Percentiles rank a stretch among this genome's conserved stretches.
phyloP scores from a whole-genome alignment of 1,140 invertebrate species.

The Eufriesea mexicana region DNA sequence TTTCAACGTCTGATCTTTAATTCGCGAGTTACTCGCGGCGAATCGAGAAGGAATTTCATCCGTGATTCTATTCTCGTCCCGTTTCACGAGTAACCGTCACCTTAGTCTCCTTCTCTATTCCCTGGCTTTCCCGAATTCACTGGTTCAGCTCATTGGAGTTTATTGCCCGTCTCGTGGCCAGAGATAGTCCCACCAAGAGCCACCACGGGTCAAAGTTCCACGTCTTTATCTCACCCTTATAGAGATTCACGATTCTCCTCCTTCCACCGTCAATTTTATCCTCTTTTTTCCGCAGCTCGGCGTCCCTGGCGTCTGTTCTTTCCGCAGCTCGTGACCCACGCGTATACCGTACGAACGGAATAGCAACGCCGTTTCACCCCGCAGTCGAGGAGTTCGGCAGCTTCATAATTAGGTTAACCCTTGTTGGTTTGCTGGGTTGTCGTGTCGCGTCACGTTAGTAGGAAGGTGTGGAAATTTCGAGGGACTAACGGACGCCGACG shows the following conservation, averaged over 20 bases:
- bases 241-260: constrained; percentile 16
- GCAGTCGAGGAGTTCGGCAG: constrained; percentile 67
- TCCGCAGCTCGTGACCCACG: constrained; percentile 68
- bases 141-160: constrained; percentile 8
- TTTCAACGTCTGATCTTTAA: background rate
- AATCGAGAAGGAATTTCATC: background rate
- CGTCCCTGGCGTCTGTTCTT: background rate
- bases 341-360: constrained; percentile 74
- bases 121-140: constrained; percentile 7
- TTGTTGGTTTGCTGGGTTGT: constrained; percentile 71
- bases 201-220: constrained; percentile 22
- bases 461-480: constrained; percentile 21
- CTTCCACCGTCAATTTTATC: background rate
- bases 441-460: constrained; percentile 58
- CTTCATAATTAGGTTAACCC: constrained; percentile 78
- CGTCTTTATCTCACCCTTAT: constrained; percentile 26
- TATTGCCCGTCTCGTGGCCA: constrained; percentile 55
- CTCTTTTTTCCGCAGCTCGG: background rate
- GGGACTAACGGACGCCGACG: constrained; percentile 13
- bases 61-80: background rate
- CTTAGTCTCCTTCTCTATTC: background rate
- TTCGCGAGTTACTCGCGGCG: background rate
- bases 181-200: background rate
- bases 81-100: background rate
- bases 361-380: constrained; percentile 72